Evolutionary conservation across 2,888 invertebrate genomes (phyloP), one percentile per base, ranked within the genome.

Genomic region (Ischnura elegans): DNA sequence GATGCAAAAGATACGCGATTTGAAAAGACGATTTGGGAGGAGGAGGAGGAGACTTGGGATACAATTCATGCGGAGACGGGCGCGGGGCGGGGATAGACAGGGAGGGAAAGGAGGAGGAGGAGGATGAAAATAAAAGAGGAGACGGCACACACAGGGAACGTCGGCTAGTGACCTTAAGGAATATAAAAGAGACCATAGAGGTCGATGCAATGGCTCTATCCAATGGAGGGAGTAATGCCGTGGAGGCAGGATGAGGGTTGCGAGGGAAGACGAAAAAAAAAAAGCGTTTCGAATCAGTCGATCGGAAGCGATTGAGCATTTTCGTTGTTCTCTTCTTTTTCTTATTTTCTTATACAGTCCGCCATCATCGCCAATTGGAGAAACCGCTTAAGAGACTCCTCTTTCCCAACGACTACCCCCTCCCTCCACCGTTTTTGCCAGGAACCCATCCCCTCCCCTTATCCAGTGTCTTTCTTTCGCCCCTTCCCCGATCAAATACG

Each of bases 361-460:
- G 43, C 43, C 55, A 55, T 55, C 86, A 86, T 86, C 87, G 42
- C 36, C 90, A 42, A 90, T 29, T 45, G 90, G 61, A 90, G 61
- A 90, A 90, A 90, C 90, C 43, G 90, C 90, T 90, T 90, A 90
- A 66, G 90, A 25, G 61, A 93, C 94, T 94, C 87, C 93, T 94
- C 94, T 94, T 94, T 93, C 94, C 94, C 94, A 94, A 94, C 93
- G 94, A 94, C 94, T 66, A 66, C 51, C 85, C 5, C 94, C 66
- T 46, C n/a, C 25, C n/a, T n/a, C 61, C 86, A 43, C 93, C 46
- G 47, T 36, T 25, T n/a, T n/a, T n/a, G n/a, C n/a, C n/a, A n/a
- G n/a, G n/a, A n/a, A n/a, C n/a, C n/a, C 51, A 1, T 51, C 51
- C 51, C 4, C 19, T 51, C 51, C 8, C 61, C 61, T n/a, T n/a